Percentiles rank a stretch among this genome's conserved stretches.
Conservation (phyloP, 2,797 vertebrate species). For the Falco novaeseelandiae region DNA sequence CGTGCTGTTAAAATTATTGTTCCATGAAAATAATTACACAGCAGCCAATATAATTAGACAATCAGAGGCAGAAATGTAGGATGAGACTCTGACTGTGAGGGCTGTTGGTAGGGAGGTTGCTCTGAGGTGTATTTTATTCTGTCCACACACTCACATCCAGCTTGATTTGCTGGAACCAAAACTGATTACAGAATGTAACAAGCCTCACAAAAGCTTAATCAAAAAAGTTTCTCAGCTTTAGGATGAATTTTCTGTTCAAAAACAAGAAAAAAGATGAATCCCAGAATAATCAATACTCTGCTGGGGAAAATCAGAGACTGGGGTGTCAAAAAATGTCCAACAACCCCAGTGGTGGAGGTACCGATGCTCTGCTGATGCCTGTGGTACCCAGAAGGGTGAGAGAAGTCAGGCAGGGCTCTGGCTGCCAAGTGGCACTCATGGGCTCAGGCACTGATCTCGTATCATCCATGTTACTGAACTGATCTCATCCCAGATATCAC, state of each 20-base stretch:
- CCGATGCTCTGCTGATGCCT: neutral
- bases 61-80: slow-evolving; percentile 27
- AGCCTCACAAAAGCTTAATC: neutral
- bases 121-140: slow-evolving; percentile 22
- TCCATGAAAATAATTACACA: slow-evolving; percentile 71
- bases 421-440: neutral
- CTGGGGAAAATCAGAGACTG: neutral
- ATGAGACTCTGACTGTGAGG: neutral
- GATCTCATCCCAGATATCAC: neutral
- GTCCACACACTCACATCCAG: neutral
- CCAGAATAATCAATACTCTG: neutral
- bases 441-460: neutral
- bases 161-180: slow-evolving; percentile 1
- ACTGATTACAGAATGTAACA: neutral
- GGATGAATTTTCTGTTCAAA: neutral
- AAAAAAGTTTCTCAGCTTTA: neutral
- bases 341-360: neutral
- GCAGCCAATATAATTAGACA: slow-evolving; percentile 62
- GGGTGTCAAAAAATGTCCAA: neutral
- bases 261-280: neutral
- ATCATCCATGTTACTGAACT: rapidly evolving
- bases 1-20: slow-evolving; percentile 56
- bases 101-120: neutral
- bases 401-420: neutral
- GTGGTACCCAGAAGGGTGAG: neutral